Percentiles rank a stretch among this genome's conserved stretches.
Conservation (phyloP, 2,113 vertebrate species). For the Pomatostomus ruficeps region DNA sequence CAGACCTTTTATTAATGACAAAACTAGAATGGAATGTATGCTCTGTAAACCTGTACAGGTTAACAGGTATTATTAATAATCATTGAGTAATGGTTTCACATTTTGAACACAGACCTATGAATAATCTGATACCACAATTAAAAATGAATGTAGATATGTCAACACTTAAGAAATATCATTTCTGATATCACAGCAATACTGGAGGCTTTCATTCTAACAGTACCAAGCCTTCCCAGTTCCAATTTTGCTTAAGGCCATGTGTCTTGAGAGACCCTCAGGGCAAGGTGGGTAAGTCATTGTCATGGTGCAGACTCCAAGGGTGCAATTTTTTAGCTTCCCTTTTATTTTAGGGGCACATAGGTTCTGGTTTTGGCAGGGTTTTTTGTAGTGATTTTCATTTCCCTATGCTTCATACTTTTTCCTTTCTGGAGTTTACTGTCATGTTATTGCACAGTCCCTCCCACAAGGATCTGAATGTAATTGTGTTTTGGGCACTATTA, state of each 20-base stretch:
- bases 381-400: not conserved
- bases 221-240: not conserved
- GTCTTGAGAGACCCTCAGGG: not conserved
- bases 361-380: not conserved
- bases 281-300: not conserved
- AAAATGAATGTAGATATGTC: not conserved
- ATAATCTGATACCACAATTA: not conserved
- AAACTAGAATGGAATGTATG: not conserved
- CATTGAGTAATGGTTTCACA: not conserved
- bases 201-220: not conserved
- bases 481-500: slow-evolving; percentile 32
- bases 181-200: not conserved
- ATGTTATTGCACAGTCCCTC: not conserved
- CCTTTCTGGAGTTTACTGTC: not conserved
- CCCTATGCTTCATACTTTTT: not conserved
- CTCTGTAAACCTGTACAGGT: not conserved
- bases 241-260: not conserved
- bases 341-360: not conserved
- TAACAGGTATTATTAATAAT: not conserved
- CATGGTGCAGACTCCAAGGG: not conserved
- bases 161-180: not conserved
- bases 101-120: not conserved
- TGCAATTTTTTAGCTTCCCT: not conserved
- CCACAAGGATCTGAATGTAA: slow-evolving; percentile 30
- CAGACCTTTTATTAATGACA: not conserved